A percentile compares a stretch with the other conserved stretches of the same genome.
Conservation (phyloP, 2,797 vertebrate species). For the Bovichtus variegatus region DNA sequence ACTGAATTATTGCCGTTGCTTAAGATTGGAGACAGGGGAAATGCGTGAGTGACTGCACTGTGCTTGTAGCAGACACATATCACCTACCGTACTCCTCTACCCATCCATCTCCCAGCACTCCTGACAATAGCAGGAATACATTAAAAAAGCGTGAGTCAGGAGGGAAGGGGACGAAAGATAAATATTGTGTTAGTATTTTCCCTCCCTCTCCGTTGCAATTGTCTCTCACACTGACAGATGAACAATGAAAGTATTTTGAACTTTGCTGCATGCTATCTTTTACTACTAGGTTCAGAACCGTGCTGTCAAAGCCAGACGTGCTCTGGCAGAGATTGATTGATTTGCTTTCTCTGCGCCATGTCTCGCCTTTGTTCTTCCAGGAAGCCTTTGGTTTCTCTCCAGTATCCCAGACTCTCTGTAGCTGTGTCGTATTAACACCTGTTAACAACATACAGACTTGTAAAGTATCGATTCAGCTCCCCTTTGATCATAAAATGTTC, state of each 20-base stretch:
- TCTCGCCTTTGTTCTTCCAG: slow-evolving; percentile 74
- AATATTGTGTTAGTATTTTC: slow-evolving; percentile 82
- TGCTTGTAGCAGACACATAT: slow-evolving; percentile 70
- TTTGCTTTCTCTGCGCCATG: slow-evolving; percentile 61
- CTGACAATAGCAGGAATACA: slow-evolving; percentile 83
- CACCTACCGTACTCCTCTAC: slow-evolving; percentile 71
- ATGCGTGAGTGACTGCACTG: slow-evolving; percentile 64
- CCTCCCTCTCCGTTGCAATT: slow-evolving; percentile 71
- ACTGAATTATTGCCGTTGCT: slow-evolving; percentile 75
- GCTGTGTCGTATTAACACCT: slow-evolving; percentile 79
- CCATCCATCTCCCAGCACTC: slow-evolving; percentile 76
- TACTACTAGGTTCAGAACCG: slow-evolving; percentile 74
- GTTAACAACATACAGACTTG: slow-evolving; percentile 68
- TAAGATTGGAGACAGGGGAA: slow-evolving; percentile 63
- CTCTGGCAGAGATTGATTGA: slow-evolving; percentile 79
- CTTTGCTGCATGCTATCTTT: slow-evolving; percentile 81
- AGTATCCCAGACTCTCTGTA: slow-evolving; percentile 46
- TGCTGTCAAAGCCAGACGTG: slow-evolving; percentile 77
- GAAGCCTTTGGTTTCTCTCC: slow-evolving; percentile 64
- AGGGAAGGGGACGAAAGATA: slow-evolving; percentile 80
- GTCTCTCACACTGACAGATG: slow-evolving; percentile 82
- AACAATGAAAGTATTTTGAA: slow-evolving; percentile 86
- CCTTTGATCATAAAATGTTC: slow-evolving; percentile 59
- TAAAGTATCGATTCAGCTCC: slow-evolving; percentile 66
- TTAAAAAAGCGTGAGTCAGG: slow-evolving; percentile 75